Base-by-base conservation (phyloP, 2,113 vertebrate genomes). In the Pangasianodon hypophthalmus region DNA sequence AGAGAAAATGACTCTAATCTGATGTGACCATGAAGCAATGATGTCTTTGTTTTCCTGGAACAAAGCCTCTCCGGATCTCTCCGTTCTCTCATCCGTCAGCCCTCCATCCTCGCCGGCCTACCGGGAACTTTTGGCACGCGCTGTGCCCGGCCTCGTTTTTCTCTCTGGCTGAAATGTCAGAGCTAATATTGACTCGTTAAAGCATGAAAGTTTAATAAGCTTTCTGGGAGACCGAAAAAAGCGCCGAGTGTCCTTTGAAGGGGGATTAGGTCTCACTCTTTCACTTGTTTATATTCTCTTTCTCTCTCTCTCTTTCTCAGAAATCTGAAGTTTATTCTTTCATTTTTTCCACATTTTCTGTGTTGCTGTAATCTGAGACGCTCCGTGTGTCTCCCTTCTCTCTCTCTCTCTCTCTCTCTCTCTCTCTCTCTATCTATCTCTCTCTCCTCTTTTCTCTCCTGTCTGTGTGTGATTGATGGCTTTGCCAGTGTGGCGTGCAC, bases 191-290 rank as follows among this genome's bases (percentile, higher is more conserved):
- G 94, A 95, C 93, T 94, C 93, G 92, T 95, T 95, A 94, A 92
- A 92, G 91, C 91, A 94, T 95, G 92, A 95, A 95, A 95, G 89
- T 95, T 94, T 95, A 95, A 96, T 95, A 93, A 94, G 94, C 93
- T 92, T 92, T 94, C 93, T 91, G 88, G 75, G 92, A 92, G 88
- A 91, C 85, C 79, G 85, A 71, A 85, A 91, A 90, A 91, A 93
- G 91, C 90, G 41, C 48, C 2, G 88, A 85, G 88, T 86, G 91
- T 91, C 90, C 92, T 91, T 92, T 89, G 93, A 95, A 91, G 93
- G 88, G 80, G 88, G 87, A 93, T 93, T 94, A 89, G 90, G 89
- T 91, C 87, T 52, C 58, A 46, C 77, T 84, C 88, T 84, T 88
- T 29, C 87, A 88, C 64, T 90, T 60, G 54, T 84, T 56, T 83